Base-by-base conservation (phyloP, 2,888 invertebrate genomes). In the Portevinia maculata region DNA sequence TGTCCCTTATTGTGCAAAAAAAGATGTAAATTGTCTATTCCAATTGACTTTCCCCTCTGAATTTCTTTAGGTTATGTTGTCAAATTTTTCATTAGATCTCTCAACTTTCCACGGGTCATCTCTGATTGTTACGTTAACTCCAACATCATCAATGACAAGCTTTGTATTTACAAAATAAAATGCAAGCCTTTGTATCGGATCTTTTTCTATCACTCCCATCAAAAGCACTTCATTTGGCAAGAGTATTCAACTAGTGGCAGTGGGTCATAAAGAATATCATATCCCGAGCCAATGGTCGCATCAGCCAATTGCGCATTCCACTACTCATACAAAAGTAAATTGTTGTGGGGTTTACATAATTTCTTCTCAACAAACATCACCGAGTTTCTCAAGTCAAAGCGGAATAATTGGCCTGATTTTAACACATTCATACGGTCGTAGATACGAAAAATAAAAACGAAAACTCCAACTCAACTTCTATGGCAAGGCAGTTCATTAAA, bases 401-500 rank as follows among this genome's bases (percentile, higher is more conserved):
- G 57, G 65, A 65, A 74, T 59, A 75, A 73, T 83, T 83, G 83
- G 83, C 83, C 83, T 83, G 67, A 32, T 78, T 83, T 78, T 65
- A 46, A 81, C 55, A 53, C 55, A 71, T 19, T 50, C 24, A 62
- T 17, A 71, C 39, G 28, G 21, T 48, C n/a, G 13, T 37, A 13
- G 2, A 44, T 2, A 17, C 28, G 17, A 17, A 52, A 50, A 8
- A 62, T 21, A 62, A 48, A 62, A 65, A 71, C 24, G 24, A 64
- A 83, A 71, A 71, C 55, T 62, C 71, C 78, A 78, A 67, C 62
- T 19, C 67, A 71, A 76, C 81, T 70, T 76, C 81, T 78, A 73
- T 78, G 83, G 83, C 78, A 83, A 78, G 78, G 76, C 71, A 78
- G 83, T 83, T 83, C 83, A 83, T 78, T 83, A 83, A 83, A 83